Evolutionary conservation across 2,113 vertebrate species (phyloP).

Genomic region (Etheostoma cragini): DNA sequence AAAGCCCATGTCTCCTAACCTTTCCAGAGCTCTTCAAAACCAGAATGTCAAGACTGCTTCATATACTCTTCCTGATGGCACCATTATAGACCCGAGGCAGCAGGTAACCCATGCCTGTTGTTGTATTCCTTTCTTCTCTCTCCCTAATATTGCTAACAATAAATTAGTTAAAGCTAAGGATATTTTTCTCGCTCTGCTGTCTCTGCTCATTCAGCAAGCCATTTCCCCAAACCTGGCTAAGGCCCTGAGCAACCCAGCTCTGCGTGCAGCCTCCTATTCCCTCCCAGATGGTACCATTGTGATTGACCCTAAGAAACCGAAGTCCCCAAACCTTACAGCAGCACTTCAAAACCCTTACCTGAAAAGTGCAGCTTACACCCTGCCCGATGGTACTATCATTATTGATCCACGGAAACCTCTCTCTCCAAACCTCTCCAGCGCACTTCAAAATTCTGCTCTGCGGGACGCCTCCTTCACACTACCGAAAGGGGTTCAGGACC

Average conservation of each 20-base stretch:
- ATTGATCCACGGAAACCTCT: constrained; percentile 78
- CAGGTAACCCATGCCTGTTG: constrained; percentile 55
- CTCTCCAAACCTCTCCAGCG: constrained; percentile 75
- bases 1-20: constrained; percentile 73
- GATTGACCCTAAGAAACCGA: constrained; percentile 65
- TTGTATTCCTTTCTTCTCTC: neutral
- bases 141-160: neutral
- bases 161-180: neutral
- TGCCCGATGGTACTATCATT: constrained; percentile 82
- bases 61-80: constrained; percentile 82
- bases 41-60: constrained; percentile 72
- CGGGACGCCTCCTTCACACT: constrained; percentile 70
- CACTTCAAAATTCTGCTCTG: constrained; percentile 76
- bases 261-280: constrained; percentile 73
- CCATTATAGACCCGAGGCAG: constrained; percentile 72
- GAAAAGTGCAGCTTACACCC: constrained; percentile 79
- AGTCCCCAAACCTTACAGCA: constrained; percentile 75
- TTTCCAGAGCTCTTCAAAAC: constrained; percentile 82
- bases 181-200: constrained; percentile 16
- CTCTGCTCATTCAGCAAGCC: constrained; percentile 57
- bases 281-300: constrained; percentile 79
- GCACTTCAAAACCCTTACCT: constrained; percentile 82
- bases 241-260: constrained; percentile 71
- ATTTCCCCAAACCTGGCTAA: constrained; percentile 75
- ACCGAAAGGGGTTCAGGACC: constrained; percentile 75